Evolutionary conservation across 2,888 invertebrate genomes (phyloP).

Genomic region (Caenorhabditis panamensis): DNA sequence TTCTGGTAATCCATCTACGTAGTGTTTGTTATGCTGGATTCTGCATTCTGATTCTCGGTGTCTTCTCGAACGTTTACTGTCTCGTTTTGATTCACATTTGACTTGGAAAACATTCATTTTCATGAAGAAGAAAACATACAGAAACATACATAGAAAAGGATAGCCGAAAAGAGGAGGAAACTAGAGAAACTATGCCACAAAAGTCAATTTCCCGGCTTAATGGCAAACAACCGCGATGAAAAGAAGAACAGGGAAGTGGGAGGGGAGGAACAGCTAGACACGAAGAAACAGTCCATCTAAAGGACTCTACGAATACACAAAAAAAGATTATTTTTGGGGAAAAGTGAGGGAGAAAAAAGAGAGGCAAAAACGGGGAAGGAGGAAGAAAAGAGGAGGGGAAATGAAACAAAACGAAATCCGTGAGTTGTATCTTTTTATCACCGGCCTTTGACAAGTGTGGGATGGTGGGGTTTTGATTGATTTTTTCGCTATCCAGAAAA

Average conservation of each 20-base stretch:
- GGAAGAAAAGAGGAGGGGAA: constrained; percentile 12
- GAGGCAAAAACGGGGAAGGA: too few species aligned
- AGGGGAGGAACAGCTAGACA: constrained; percentile 46
- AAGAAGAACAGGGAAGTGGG: constrained; percentile 15
- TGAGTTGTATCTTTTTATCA: constrained; percentile 63
- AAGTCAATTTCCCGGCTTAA: constrained; percentile 50
- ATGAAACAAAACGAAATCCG: constrained; percentile 54
- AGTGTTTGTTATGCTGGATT: constrained; percentile 1
- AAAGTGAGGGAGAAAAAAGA: too few species aligned
- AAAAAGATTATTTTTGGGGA: constrained; percentile 23
- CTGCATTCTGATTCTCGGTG: not conserved
- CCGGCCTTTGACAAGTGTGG: constrained; percentile 62
- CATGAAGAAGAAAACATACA: constrained; percentile 10
- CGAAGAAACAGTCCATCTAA: constrained; percentile 36
- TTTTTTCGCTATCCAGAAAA: constrained; percentile 54
- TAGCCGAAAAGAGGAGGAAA: constrained; percentile 23
- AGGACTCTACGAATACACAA: constrained; percentile 32
- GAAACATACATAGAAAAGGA: constrained; percentile 14
- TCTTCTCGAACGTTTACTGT: too few species aligned
- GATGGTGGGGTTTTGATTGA: constrained; percentile 49
- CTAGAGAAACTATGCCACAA: constrained; percentile 53
- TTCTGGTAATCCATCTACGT: constrained; percentile 12
- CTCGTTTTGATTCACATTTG: not conserved
- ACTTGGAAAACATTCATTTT: constrained; percentile 37
- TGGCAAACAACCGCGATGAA: constrained; percentile 55